phyloP scores from a whole-genome alignment of 2,888 invertebrate species.

The Drosophila austrosaltans region DNA sequence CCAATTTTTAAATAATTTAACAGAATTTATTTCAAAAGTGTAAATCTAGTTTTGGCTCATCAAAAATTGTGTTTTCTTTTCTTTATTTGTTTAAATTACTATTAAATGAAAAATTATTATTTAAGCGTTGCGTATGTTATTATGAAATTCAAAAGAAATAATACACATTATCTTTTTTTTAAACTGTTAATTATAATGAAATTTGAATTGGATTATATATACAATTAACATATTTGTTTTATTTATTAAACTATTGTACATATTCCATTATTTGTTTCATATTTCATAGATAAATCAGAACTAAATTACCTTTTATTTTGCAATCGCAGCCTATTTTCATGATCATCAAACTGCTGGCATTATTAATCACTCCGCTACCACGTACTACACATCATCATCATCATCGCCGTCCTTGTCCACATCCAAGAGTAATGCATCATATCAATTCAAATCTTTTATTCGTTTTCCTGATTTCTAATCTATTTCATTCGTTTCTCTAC shows the following conservation, averaged over 20 bases:
- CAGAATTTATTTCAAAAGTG: not conserved
- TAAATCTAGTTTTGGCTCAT: no score
- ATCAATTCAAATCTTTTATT: not conserved
- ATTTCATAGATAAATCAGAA: not conserved
- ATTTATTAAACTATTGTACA: no score
- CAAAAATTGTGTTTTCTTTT: not conserved
- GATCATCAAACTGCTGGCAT: slow-evolving; percentile 56
- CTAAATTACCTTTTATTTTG: slow-evolving; percentile 15
- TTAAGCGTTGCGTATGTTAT: no score
- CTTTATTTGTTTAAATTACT: slow-evolving; percentile 6
- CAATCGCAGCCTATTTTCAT: slow-evolving; percentile 60
- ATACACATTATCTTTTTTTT: no score
- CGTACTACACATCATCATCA: slow-evolving; percentile 66
- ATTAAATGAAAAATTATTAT: no score
- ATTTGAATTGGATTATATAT: no score
- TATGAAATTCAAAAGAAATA: no score
- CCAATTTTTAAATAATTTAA: not conserved
- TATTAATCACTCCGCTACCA: slow-evolving; percentile 41
- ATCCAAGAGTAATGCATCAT: not conserved
- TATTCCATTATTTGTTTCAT: slow-evolving; percentile 2
- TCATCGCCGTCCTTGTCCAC: slow-evolving; percentile 50
- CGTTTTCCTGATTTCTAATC: not conserved
- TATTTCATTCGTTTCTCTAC: slow-evolving; percentile 6
- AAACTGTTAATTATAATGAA: no score
- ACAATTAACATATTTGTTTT: no score